A percentile compares a stretch with the other conserved stretches of the same genome.
These are phyloP conservation scores for Columba guinea DNA, from an alignment of 2,797 vertebrate species.

Conservation along the genomic window DNA sequence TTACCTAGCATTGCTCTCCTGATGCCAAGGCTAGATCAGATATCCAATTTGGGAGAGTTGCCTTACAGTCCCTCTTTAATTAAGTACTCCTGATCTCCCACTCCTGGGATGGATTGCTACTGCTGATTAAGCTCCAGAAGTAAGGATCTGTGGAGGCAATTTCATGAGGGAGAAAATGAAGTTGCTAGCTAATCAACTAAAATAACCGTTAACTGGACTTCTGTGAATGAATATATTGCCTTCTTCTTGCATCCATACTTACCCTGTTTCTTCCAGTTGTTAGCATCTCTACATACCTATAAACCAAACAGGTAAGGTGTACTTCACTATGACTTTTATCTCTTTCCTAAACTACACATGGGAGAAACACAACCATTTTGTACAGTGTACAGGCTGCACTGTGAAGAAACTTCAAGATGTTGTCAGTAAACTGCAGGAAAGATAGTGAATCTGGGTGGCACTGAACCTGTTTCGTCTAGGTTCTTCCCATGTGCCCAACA, in stretches of 20 bases:
- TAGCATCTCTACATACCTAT: background rate
- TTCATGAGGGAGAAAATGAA: constrained; percentile 65
- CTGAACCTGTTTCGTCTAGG: background rate
- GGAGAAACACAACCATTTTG: background rate
- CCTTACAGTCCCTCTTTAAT: constrained; percentile 73
- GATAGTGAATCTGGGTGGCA: background rate
- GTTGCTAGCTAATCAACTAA: constrained; percentile 62
- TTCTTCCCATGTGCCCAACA: background rate
- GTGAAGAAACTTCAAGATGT: background rate
- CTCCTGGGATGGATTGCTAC: constrained; percentile 66
- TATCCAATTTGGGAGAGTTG: constrained; percentile 71
- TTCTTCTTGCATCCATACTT: background rate
- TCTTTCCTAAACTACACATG: background rate
- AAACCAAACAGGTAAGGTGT: background rate
- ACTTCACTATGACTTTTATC: background rate
- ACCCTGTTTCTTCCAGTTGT: background rate
- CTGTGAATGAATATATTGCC: constrained; percentile 8
- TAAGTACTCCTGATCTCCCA: constrained; percentile 68
- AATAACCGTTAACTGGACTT: constrained; percentile 58
- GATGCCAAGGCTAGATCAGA: constrained; percentile 70
- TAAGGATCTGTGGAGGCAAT: constrained; percentile 61
- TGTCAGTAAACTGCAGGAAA: background rate
- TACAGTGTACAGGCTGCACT: background rate
- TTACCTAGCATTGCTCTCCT: constrained; percentile 68
- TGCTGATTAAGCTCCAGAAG: constrained; percentile 72